These are phyloP conservation scores for Caenorhabditis sp. DNA, from an alignment of 2,888 invertebrate species.

Conservation along the genomic window DNA sequence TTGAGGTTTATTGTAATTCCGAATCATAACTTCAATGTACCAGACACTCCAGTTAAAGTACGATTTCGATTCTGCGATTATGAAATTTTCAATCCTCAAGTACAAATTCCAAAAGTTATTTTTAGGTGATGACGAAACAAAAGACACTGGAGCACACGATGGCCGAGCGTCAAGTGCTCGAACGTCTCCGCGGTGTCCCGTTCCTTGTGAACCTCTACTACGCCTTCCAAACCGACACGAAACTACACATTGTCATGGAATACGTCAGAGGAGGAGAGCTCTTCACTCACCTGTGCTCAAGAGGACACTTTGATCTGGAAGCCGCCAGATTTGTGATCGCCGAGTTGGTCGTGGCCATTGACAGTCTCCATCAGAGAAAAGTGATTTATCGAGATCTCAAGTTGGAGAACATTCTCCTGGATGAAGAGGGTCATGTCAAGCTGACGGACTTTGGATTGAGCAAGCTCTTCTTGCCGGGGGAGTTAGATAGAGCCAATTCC, in stretches of 20 bases:
- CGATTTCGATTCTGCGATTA: no score
- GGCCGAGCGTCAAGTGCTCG: constrained; percentile 93
- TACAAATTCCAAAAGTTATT: background rate
- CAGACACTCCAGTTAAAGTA: no score
- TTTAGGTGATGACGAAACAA: constrained; percentile 86
- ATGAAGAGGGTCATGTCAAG: constrained; percentile 95
- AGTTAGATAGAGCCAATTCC: constrained; percentile 89
- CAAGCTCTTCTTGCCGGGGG: constrained; percentile 86
- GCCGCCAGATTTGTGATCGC: constrained; percentile 96
- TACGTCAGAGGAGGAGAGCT: constrained; percentile 97
- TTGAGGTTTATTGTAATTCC: no score
- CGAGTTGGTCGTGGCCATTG: constrained; percentile 95
- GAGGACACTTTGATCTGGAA: constrained; percentile 93
- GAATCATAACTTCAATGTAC: no score
- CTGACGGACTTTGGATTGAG: constrained; percentile 98
- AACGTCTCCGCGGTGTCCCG: constrained; percentile 94
- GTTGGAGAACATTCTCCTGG: constrained; percentile 95
- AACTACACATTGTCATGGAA: constrained; percentile 96
- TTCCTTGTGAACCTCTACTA: constrained; percentile 97
- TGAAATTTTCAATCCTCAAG: no score
- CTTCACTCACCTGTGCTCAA: constrained; percentile 96
- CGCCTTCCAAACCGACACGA: constrained; percentile 98
- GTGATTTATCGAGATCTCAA: constrained; percentile 99
- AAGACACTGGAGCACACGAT: constrained; percentile 97
- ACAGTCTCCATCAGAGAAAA: constrained; percentile 95